Evolutionary conservation across 1,140 invertebrate species (phyloP), one percentile per base, ranked within the genome.

Genomic region (Penaeus indicus): DNA sequence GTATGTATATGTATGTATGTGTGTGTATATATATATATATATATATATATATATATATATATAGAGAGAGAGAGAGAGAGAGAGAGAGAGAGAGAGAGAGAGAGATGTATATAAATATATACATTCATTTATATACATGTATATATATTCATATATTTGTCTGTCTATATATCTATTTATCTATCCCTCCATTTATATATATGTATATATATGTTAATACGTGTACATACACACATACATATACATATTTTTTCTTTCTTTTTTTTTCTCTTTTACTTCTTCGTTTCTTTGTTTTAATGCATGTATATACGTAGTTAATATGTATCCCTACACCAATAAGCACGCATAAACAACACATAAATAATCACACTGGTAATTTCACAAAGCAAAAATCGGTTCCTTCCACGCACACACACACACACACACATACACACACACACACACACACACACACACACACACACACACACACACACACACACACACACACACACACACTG

Each of bases 31-130:
- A 72, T 72, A 72, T 72, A 72, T 72, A 19, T 27, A 72, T 27
- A 27, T 8, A 72, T 27, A 72, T 72, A 72, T 72, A 72, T 27
- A 72, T 72, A 72, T 72, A 72, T 72, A 72, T 72, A 72, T n/a
- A 72, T 72, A 72, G 2, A 72, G 2, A 72, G 18, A 72, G 18
- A 72, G 18, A 72, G 22, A 67, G 22, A 67, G 22, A 67, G 21
- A 18, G 4, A 67, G 32, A 54, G 32, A 54, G 32, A 54, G 47
- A 81, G 16, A 3, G 5, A 22, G 16, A 54, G 7, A 81, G 16
- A 81, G 32, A 60, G 11, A 82, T n/a, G 61, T 54, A 54, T 13
- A 54, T 54, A 54, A 16, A 54, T 54, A 54, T 54, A 54, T 54
- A 54, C 16, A 54, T 54, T 16, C 16, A 54, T 54, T 16, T 54